Conservation (phyloP, 1,140 invertebrate genomes). For the Sminthurinus signatus region DNA sequence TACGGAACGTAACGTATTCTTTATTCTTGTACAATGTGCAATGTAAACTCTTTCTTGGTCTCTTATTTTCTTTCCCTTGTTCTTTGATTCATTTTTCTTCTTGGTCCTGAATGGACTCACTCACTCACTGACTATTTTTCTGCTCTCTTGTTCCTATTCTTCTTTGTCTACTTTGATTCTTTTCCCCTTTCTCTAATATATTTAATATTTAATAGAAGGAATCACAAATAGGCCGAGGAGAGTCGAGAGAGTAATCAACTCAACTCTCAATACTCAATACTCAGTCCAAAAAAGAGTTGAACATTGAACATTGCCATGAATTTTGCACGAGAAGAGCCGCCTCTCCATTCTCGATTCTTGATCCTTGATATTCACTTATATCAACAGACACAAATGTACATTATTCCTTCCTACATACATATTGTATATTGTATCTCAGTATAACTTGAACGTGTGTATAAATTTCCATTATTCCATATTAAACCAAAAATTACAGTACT, state of each 20-base stretch:
- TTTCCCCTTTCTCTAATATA: too few relatives aligned
- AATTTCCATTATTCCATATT: too few relatives aligned
- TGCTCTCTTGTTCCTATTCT: background rate
- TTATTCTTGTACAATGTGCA: too few relatives aligned
- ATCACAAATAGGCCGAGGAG: slow-evolving; percentile 7
- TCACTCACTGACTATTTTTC: too few relatives aligned
- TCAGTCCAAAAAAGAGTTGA: too few relatives aligned
- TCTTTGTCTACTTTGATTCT: background rate
- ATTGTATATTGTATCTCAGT: too few relatives aligned
- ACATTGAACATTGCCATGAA: background rate
- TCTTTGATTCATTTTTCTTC: background rate
- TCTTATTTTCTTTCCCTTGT: background rate
- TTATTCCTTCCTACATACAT: too few relatives aligned
- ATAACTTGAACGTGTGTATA: too few relatives aligned
- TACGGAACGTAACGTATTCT: too few relatives aligned
- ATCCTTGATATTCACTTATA: background rate
- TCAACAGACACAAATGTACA: background rate
- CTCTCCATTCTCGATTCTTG: background rate
- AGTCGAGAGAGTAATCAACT: slow-evolving; percentile 7
- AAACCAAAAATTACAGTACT: too few relatives aligned
- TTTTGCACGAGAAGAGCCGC: slow-evolving; percentile 1
- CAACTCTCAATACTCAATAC: background rate
- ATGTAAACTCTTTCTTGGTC: slow-evolving; percentile 12
- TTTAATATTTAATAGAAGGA: background rate
- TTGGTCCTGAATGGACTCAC: too few relatives aligned